Evolutionary conservation across 92 coral and sea anemone genomes (phyloP), one percentile per base, ranked within the genome.

Genomic region (Chrysogorgia sp.): DNA sequence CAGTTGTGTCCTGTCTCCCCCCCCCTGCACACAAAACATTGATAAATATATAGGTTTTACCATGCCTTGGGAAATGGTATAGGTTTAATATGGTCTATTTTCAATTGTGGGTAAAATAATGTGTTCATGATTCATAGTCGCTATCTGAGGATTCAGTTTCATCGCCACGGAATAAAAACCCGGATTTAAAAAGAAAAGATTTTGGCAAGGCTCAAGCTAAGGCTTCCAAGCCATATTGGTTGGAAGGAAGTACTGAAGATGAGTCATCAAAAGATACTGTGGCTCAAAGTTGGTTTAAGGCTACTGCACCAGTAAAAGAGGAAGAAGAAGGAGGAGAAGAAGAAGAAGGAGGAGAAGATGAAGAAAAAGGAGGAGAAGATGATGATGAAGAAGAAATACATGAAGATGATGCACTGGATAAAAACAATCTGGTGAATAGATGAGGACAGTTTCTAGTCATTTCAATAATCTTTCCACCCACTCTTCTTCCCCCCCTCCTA

Each of bases 61-160:
- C n/a, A n/a, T n/a, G n/a, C n/a, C n/a, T n/a, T n/a, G n/a, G n/a
- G n/a, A n/a, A n/a, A n/a, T n/a, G n/a, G n/a, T n/a, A n/a, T n/a
- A n/a, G n/a, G n/a, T n/a, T n/a, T n/a, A n/a, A n/a, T n/a, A n/a
- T n/a, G n/a, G n/a, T n/a, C n/a, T n/a, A 0, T 48, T 17, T 48
- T 48, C 56, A 1, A 5, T 48, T 14, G 56, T 48, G 56, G 56
- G 6, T 48, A 37, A 5, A 37, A 4, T 12, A 37, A 4, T 37
- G 6, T 47, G 15, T 15, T n/a, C 2, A 47, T 47, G n/a, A 47
- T 29, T 56, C 53, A 9, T 34, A 94, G 98, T 94, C 98, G 32
- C 76, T 94, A 75, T 94, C 98, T 67, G 98, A 94, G 83, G 98
- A 94, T 45, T 91, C 96, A 5, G 12, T 87, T 58, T 88, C 90